Conservation (phyloP, 2,113 vertebrate species). For the Mobula hypostoma region DNA sequence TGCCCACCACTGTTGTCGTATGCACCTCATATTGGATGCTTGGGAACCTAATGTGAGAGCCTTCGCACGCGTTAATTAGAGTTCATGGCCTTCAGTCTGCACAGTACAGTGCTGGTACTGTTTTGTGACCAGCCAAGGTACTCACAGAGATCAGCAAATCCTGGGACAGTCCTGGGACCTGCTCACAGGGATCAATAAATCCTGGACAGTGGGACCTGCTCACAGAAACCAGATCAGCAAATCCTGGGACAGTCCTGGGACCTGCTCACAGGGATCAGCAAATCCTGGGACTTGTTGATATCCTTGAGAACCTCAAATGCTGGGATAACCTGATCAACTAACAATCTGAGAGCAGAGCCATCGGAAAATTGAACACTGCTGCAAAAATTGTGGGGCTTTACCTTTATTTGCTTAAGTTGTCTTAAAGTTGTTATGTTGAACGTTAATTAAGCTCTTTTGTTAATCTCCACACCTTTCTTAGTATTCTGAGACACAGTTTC, state of each 20-base stretch:
- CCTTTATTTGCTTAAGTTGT: neutral
- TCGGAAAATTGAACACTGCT: neutral
- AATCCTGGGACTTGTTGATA: too few relatives aligned
- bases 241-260: neutral
- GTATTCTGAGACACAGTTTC: neutral
- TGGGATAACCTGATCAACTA: neutral
- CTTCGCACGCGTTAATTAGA: too few relatives aligned
- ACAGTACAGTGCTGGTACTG: neutral
- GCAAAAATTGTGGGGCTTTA: neutral
- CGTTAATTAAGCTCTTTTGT: neutral
- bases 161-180: too few relatives aligned
- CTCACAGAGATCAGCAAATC: neutral
- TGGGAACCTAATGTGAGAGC: too few relatives aligned
- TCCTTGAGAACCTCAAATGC: neutral
- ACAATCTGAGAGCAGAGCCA: neutral
- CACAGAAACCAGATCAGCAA: neutral
- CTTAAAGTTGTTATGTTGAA: neutral
- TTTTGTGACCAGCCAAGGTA: neutral
- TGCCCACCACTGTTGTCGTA: too few relatives aligned
- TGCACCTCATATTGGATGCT: too few relatives aligned
- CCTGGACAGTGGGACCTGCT: too few relatives aligned
- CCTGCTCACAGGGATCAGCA: too few relatives aligned
- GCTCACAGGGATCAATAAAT: too few relatives aligned
- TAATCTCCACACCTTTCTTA: neutral
- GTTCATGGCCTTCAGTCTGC: too few relatives aligned